phyloP scores from a whole-genome alignment of 37 sponge, comb jelly and placozoan genomes.

The Halisarca cf. caerulea region DNA sequence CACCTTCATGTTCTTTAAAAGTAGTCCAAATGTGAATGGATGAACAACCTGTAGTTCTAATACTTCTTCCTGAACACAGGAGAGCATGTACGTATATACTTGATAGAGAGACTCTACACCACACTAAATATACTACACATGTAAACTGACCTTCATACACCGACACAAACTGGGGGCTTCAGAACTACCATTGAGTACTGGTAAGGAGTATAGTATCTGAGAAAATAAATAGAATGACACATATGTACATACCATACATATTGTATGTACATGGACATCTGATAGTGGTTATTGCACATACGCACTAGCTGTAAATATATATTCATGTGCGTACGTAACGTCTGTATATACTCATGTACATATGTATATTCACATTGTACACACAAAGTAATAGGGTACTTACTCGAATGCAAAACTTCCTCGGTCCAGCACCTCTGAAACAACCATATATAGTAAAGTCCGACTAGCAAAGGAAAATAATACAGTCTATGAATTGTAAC shows the following conservation, averaged over 20 bases:
- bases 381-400: too few relatives aligned
- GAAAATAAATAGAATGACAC: background rate
- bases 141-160: background rate
- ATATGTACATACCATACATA: background rate
- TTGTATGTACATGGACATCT: background rate
- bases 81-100: background rate
- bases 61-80: background rate
- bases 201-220: background rate
- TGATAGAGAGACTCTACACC: too few relatives aligned
- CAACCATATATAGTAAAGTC: too few relatives aligned
- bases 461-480: too few relatives aligned
- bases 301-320: background rate
- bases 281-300: background rate
- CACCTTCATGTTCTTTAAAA: constrained; percentile 12
- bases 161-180: background rate
- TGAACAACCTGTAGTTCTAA: background rate
- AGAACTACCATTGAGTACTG: background rate
- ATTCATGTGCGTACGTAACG: too few relatives aligned
- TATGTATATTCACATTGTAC: too few relatives aligned
- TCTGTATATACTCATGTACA: background rate
- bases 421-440: too few relatives aligned
- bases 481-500: too few relatives aligned
- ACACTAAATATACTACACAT: background rate
- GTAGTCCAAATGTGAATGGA: background rate
- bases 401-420: too few relatives aligned